Percentiles rank a stretch among this genome's conserved stretches.
Conservation (phyloP, 2,888 invertebrate species). For the Rhaphigaster nebulosa region DNA sequence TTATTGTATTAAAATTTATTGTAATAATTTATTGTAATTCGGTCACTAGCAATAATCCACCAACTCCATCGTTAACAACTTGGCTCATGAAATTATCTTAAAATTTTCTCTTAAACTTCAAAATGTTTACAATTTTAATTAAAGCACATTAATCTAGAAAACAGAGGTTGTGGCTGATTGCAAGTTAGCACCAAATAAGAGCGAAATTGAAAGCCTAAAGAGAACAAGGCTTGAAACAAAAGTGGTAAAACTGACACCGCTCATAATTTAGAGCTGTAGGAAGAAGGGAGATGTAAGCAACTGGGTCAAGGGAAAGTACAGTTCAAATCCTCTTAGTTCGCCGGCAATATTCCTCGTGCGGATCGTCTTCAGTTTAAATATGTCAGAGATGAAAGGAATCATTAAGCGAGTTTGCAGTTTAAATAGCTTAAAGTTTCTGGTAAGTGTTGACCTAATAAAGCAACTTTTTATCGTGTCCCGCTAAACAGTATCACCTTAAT, state of each 20-base stretch:
- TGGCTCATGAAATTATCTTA: background rate
- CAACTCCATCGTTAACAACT: background rate
- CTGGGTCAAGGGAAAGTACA: background rate
- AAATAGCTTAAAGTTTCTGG: background rate
- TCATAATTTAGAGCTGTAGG: background rate
- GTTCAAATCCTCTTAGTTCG: background rate
- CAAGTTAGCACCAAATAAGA: background rate
- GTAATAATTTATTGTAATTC: too few relatives aligned
- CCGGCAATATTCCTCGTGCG: background rate
- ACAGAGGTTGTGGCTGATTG: background rate
- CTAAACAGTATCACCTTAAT: background rate
- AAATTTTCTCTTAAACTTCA: background rate
- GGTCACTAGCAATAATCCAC: too few relatives aligned
- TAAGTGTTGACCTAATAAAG: background rate
- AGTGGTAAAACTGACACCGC: constrained; percentile 9
- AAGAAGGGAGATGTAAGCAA: background rate
- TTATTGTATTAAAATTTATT: too few relatives aligned
- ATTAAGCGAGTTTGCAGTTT: background rate
- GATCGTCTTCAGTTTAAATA: background rate
- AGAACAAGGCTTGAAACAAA: background rate
- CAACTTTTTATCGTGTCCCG: constrained; percentile 11
- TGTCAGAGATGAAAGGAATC: background rate
- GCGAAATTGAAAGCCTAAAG: background rate
- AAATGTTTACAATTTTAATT: background rate
- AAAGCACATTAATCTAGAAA: background rate